Evolutionary conservation across 64 coral and sea anemone species (phyloP).

Genomic region (Acropora yongei): DNA sequence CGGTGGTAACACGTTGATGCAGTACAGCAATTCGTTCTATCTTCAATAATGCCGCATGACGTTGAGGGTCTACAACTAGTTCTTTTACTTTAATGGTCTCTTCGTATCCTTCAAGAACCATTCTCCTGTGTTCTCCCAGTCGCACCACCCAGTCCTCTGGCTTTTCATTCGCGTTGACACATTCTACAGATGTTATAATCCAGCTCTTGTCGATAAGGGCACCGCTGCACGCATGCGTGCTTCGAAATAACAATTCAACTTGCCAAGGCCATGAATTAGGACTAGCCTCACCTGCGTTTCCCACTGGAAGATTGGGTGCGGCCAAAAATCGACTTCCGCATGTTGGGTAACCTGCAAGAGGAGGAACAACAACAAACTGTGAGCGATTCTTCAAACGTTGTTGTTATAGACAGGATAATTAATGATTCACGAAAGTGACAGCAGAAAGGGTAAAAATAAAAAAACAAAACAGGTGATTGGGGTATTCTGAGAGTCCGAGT

Average conservation of each 20-base stretch:
- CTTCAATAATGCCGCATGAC: neutral
- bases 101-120: conserved; percentile 38
- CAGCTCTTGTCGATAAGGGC: conserved; percentile 2
- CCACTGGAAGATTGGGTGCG: neutral
- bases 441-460: too few species aligned
- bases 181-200: conserved; percentile 7
- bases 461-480: too few species aligned
- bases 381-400: too few species aligned
- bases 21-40: conserved; percentile 1
- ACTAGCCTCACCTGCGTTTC: conserved; percentile 38
- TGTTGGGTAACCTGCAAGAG: conserved; percentile 31
- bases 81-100: neutral
- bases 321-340: conserved; percentile 54
- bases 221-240: conserved; percentile 38
- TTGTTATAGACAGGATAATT: too few species aligned
- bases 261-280: conserved; percentile 79
- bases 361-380: neutral
- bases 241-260: conserved; percentile 48
- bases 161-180: neutral
- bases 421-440: too few species aligned
- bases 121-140: conserved; percentile 35
- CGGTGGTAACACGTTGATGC: conserved; percentile 13
- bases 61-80: neutral
- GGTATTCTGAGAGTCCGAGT: too few species aligned
- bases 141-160: neutral